Percentiles rank a stretch among this genome's conserved stretches.
Conservation (phyloP, 2,888 invertebrate genomes). For the Neoitamus cyanurus region DNA sequence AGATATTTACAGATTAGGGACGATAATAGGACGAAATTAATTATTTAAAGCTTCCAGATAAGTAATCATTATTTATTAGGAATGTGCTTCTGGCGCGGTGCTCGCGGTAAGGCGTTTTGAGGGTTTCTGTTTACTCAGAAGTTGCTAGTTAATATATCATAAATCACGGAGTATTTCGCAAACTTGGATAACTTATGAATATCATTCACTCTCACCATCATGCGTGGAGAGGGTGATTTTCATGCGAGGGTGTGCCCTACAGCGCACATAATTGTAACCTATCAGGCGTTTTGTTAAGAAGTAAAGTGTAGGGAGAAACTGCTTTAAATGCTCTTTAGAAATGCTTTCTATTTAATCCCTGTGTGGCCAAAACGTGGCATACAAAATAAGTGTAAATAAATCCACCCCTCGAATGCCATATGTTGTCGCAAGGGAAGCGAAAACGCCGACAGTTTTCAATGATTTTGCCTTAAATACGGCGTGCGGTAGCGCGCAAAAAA, state of each 20-base stretch:
- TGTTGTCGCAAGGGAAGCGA: neutral
- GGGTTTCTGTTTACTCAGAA: neutral
- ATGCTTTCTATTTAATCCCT: neutral
- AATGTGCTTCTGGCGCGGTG: neutral
- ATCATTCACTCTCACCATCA: neutral
- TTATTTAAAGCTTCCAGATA: slow-evolving; percentile 1
- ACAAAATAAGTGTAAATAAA: neutral
- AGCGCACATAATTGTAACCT: neutral
- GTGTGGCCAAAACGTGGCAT: neutral
- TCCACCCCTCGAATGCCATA: neutral
- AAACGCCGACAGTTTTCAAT: neutral
- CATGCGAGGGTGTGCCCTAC: neutral
- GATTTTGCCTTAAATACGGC: neutral
- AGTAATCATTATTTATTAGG: neutral
- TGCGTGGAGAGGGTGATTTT: neutral
- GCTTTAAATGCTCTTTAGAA: neutral
- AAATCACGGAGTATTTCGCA: neutral
- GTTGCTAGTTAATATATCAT: neutral
- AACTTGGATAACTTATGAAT: neutral
- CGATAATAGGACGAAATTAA: neutral
- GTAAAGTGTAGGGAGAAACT: neutral
- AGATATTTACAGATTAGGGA: neutral
- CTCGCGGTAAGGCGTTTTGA: neutral
- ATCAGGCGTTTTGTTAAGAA: neutral
- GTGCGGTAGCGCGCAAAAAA: neutral